These are phyloP conservation scores for Acleris sparsana DNA, from an alignment of 2,888 invertebrate species.

Conservation along the genomic window DNA sequence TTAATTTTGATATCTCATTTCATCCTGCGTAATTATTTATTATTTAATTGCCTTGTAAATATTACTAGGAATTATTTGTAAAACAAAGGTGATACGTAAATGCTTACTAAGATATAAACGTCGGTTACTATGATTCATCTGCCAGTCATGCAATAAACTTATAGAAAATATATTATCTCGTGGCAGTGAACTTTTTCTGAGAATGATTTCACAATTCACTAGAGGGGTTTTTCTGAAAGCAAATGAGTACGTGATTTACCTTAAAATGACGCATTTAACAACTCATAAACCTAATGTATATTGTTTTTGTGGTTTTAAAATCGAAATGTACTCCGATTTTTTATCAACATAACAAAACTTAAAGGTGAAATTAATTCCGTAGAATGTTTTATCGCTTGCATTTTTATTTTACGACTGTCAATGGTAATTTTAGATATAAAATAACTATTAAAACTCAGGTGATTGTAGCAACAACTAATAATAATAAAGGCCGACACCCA, in stretches of 20 bases:
- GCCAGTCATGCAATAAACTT: slow-evolving; percentile 29
- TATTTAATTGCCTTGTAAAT: no score
- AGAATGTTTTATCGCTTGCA: slow-evolving; percentile 18
- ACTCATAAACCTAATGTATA: slow-evolving; percentile 26
- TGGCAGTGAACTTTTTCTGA: slow-evolving; percentile 20
- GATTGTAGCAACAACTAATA: slow-evolving; percentile 21
- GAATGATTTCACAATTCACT: slow-evolving; percentile 30
- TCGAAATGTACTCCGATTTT: slow-evolving; percentile 16
- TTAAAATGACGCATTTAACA: slow-evolving; percentile 13
- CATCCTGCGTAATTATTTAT: no score
- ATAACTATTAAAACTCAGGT: slow-evolving; percentile 13
- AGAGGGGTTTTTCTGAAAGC: slow-evolving; percentile 9
- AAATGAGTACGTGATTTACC: slow-evolving; percentile 1
- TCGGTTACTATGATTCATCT: slow-evolving; percentile 30
- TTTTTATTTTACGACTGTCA: slow-evolving; percentile 19
- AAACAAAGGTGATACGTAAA: slow-evolving; percentile 16
- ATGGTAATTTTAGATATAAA: slow-evolving; percentile 19
- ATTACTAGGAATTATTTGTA: slow-evolving; percentile 22
- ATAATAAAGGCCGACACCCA: slow-evolving; percentile 9
- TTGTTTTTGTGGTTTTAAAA: slow-evolving; percentile 25
- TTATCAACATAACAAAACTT: slow-evolving; percentile 26
- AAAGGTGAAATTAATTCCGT: slow-evolving; percentile 21
- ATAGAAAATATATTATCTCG: slow-evolving; percentile 23
- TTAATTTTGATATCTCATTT: no score
- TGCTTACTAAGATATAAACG: slow-evolving; percentile 9